Base-by-base conservation (phyloP, 2,888 invertebrate species). In the Ischnus inquisitorius region DNA sequence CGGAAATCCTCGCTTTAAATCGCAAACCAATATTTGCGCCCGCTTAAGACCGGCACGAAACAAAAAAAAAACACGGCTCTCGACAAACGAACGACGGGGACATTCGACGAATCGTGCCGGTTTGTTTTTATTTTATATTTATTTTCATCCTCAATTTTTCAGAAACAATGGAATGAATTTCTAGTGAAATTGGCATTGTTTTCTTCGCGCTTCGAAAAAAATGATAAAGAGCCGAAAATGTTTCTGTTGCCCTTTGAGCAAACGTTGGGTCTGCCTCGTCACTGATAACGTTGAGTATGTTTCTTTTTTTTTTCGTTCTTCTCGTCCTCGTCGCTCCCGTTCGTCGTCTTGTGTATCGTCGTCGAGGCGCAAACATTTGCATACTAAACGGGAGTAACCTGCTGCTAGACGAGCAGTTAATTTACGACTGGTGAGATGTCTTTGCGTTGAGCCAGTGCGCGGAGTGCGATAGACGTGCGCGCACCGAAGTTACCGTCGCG, bases 1-100 rank as follows among this genome's bases (percentile, higher is more conserved):
- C 88, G 88, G 88, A 90, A 91, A 90, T 89, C 88, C 87, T 86
- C 85, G 86, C 78, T 89, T 92, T 90, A 90, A 92, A 92, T 91
- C 91, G 90, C 88, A 87, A 90, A 89, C 90, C 90, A 92, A 92
- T 91, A 92, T 92, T 92, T 91, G 88, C 88, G 76, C 84, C 79
- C 88, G 84, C 85, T 88, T 85, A 87, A 89, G 84, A 86, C 85
- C 86, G 74, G 81, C 77, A 78, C 8, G 34, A 34, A 34, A 34
- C 34, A 34, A 34, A 34, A 34, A 34, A 34, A 34, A 34, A 34
- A 1, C 34, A 34, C 5, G 5, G 34, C 34, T 34, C 34, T 34
- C 34, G 34, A 8, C 8, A 34, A 8, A 34, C 8, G 34, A 34
- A 34, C 6, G 34, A 34, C 34, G 34, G 8, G 8, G 8, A 34